These are phyloP conservation scores for Melitaea cinxia DNA, from an alignment of 1,140 invertebrate species.

Conservation along the genomic window DNA sequence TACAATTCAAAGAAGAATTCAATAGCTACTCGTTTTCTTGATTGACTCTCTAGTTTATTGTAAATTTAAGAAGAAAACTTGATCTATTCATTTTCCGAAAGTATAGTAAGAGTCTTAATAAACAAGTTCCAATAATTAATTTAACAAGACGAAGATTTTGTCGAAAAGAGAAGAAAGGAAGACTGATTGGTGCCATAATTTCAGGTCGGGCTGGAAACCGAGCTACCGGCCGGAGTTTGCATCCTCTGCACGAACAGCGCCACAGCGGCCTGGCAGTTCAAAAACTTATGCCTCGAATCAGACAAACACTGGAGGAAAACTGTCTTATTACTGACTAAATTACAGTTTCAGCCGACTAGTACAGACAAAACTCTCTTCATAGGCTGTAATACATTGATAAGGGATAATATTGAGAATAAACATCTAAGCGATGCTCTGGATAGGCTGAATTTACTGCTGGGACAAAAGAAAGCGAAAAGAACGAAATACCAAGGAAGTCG, in stretches of 20 bases:
- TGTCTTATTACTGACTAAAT: constrained; percentile 24
- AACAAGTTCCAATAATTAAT: not conserved
- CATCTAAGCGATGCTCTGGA: constrained; percentile 25
- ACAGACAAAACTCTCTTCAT: constrained; percentile 52
- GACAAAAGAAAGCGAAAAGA: not conserved
- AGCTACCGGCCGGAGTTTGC: constrained; percentile 57
- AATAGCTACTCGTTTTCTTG: too few relatives aligned
- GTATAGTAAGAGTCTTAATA: too few relatives aligned
- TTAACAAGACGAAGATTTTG: not conserved
- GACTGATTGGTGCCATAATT: constrained; percentile 64
- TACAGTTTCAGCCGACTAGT: constrained; percentile 19
- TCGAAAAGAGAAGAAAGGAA: constrained; percentile 42
- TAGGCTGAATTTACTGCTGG: constrained; percentile 36
- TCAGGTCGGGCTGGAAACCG: constrained; percentile 60
- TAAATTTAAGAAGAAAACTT: too few relatives aligned
- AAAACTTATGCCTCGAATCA: constrained; percentile 46
- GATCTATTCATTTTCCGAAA: too few relatives aligned
- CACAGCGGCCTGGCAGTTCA: constrained; percentile 48
- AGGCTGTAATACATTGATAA: constrained; percentile 25
- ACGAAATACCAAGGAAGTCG: constrained; percentile 16
- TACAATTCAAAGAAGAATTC: too few relatives aligned
- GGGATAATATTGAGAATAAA: not conserved
- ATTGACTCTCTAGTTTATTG: too few relatives aligned
- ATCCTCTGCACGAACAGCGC: constrained; percentile 47
- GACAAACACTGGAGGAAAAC: constrained; percentile 45